Base-by-base conservation (phyloP, 2,888 invertebrate species). In the Catocala sponsa region DNA sequence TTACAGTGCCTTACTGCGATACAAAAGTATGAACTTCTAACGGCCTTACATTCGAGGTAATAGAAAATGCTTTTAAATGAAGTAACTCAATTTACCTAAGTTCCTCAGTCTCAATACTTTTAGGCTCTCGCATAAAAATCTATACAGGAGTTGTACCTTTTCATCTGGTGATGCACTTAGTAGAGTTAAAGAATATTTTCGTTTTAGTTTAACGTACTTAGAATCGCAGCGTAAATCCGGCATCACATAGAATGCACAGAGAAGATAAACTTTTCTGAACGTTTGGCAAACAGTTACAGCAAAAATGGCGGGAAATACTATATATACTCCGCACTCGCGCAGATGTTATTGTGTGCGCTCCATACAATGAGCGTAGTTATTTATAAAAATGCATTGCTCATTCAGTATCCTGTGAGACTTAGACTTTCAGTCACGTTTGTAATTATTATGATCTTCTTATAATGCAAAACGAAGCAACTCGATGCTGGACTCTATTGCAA, bases 221-320 rank as follows among this genome's bases (percentile, higher is more conserved):
- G 25, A 25, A 56, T 53, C 41, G 38, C 59, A 65, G 59, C 61
- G 60, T 48, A 59, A 74, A 74, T 65, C 35, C 35, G 35, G 35
- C 35, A 7, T 47, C 47, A 46, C 46, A 32, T 47, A 25, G 25
- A 47, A 47, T 47, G 7, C 32, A 47, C 25, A 47, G 25, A 47
- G 11, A 25, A 47, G 25, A 47, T 47, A 47, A 47, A 47, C 33
- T 33, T 33, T 32, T 10, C 11, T 49, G 49, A 33, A 33, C n/a
- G 32, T 49, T 49, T 49, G 25, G 33, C 32, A 49, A 32, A 33
- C 33, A 32, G 33, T 25, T 47, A 25, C 11, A 11, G 47, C 25
- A 47, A 47, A 47, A 47, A 38, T 6, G 9, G 35, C 4, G 10
- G 10, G 25, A 15, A 11, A 10, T 25, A 0, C 0, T 38, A 38